Conservation (phyloP, 2,888 invertebrate genomes). For the Pyrrhia umbra region DNA sequence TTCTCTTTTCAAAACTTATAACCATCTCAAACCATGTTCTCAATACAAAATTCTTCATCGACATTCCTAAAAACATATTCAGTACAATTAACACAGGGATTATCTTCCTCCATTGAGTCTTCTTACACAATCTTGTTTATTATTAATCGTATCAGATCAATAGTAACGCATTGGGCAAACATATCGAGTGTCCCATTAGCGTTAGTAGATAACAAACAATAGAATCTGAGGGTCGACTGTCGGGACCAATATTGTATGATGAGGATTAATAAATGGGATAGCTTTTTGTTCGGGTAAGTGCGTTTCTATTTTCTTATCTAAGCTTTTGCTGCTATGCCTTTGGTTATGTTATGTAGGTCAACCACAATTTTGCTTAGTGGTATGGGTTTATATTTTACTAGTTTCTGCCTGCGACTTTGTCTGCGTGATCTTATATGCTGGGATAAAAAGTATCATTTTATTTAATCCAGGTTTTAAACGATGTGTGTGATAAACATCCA, state of each 20-base stretch:
- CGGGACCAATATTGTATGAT: conserved; percentile 37
- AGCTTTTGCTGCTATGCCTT: conserved; percentile 20
- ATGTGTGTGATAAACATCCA: no score
- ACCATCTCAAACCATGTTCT: background rate
- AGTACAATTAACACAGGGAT: conserved; percentile 24
- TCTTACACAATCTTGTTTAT: conserved; percentile 37
- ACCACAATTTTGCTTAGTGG: background rate
- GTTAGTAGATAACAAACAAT: conserved; percentile 36
- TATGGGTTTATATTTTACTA: no score
- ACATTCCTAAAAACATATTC: background rate
- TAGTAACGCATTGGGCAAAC: conserved; percentile 48
- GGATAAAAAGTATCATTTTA: no score
- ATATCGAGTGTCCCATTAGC: conserved; percentile 53
- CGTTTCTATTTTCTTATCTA: conserved; percentile 21
- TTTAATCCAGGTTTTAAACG: no score
- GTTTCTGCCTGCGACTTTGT: no score
- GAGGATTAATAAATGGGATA: conserved; percentile 35
- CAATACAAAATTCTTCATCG: conserved; percentile 9
- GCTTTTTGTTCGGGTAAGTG: conserved; percentile 9
- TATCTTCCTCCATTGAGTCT: conserved; percentile 18
- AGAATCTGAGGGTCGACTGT: conserved; percentile 37
- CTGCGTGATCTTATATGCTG: no score
- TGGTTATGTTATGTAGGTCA: background rate
- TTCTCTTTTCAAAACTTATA: background rate
- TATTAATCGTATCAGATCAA: conserved; percentile 52